Percentiles rank a stretch among this genome's conserved stretches.
Evolutionary conservation across 2,797 vertebrate species (phyloP).

Genomic region (Poeciliopsis gracilis): DNA sequence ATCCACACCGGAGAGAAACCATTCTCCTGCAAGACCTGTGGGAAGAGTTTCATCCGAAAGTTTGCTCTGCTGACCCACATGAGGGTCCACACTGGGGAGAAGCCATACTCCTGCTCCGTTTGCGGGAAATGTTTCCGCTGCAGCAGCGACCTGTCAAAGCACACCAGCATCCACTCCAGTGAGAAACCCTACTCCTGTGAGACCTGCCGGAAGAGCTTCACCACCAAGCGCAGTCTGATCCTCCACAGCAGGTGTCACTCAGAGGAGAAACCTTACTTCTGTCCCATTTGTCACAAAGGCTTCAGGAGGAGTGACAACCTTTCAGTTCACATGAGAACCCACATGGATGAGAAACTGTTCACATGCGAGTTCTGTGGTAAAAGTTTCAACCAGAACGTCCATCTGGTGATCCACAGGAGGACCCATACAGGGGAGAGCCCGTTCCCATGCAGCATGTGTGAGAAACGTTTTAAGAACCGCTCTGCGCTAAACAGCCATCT

Average conservation of each 20-base stretch:
- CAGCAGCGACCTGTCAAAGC: conserved; percentile 3
- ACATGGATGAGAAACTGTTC: conserved; percentile 6
- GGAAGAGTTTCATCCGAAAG: conserved; percentile 6
- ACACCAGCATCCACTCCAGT: conserved; percentile 1
- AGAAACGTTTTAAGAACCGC: conserved; percentile 5
- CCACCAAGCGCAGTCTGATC: conserved; percentile 4
- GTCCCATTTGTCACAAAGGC: neutral
- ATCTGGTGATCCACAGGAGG: conserved; percentile 9
- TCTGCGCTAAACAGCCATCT: neutral
- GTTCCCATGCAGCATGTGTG: neutral
- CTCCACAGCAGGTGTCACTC: conserved; percentile 1
- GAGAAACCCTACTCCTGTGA: conserved; percentile 1
- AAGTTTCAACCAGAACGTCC: conserved; percentile 1
- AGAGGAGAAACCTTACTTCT: conserved; percentile 1
- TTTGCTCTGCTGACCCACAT: conserved; percentile 2
- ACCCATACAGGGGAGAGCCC: conserved; percentile 4
- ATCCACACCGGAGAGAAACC: conserved; percentile 3
- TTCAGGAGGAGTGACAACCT: conserved; percentile 2
- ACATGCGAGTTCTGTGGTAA: neutral
- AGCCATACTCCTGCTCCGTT: neutral
- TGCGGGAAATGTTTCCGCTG: conserved; percentile 5
- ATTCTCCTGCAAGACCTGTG: conserved; percentile 1
- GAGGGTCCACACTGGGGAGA: conserved; percentile 3
- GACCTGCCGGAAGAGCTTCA: conserved; percentile 1
- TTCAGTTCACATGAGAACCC: conserved; percentile 2